Percentiles rank a stretch among this genome's conserved stretches.
phyloP scores from a whole-genome alignment of 2,113 vertebrate genomes.

The Odontophorus gujanensis region DNA sequence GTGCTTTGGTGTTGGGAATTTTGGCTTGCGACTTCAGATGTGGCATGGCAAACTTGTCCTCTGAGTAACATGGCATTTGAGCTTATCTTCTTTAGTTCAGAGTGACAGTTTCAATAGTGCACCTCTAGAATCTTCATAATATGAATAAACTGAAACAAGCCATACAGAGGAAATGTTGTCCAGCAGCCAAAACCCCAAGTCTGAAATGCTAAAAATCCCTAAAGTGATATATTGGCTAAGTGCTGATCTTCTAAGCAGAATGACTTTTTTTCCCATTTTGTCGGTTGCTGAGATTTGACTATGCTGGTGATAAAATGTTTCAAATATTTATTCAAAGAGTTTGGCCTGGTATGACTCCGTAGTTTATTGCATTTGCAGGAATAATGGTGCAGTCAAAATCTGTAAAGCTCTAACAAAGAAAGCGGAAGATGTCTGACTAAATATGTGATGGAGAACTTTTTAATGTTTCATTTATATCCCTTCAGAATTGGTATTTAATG shows the following conservation, averaged over 20 bases:
- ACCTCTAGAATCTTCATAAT: not conserved
- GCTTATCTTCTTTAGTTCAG: not conserved
- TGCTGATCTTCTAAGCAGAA: not conserved
- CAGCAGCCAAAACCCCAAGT: not conserved
- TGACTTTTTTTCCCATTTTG: not conserved
- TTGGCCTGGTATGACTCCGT: not conserved
- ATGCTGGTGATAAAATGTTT: not conserved
- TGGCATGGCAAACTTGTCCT: not conserved
- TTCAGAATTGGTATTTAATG: not conserved
- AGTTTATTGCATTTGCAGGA: not conserved
- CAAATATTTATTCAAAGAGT: not conserved
- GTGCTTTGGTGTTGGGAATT: not conserved
- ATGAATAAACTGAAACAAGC: not conserved
- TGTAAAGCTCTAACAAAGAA: not conserved
- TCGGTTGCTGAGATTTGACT: not conserved
- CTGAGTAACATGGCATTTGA: not conserved
- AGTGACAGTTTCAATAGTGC: not conserved
- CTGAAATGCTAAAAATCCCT: not conserved
- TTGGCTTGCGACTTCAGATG: not conserved
- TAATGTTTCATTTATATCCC: not conserved
- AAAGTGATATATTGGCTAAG: not conserved
- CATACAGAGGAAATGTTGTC: not conserved
- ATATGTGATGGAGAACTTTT: not conserved
- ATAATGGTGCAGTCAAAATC: not conserved
- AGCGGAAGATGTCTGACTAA: not conserved